Percentiles rank a stretch among this genome's conserved stretches.
phyloP scores from a whole-genome alignment of 1,140 invertebrate species.

The Vanessa atalanta region DNA sequence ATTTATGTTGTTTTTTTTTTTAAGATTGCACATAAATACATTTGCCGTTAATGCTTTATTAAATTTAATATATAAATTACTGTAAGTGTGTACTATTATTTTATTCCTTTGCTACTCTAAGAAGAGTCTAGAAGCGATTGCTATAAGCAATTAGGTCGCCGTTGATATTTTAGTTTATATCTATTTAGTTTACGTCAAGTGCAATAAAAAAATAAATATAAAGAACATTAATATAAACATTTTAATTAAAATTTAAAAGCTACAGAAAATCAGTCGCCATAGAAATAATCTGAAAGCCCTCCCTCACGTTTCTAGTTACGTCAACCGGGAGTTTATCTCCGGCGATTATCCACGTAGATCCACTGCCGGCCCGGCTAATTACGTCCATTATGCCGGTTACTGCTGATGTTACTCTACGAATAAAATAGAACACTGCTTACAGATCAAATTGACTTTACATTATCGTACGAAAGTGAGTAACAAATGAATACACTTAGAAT shows the following conservation, averaged over 20 bases:
- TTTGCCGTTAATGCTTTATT: too few species aligned
- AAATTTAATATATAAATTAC: too few species aligned
- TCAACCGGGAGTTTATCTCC: constrained; percentile 61
- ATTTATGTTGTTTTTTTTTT: too few species aligned
- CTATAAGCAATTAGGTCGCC: too few species aligned
- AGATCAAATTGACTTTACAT: not conserved
- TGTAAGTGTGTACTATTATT: too few species aligned
- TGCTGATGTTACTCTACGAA: constrained; percentile 62
- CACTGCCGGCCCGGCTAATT: constrained; percentile 51
- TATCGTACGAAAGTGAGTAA: not conserved
- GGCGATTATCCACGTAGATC: constrained; percentile 67
- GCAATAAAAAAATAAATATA: not conserved
- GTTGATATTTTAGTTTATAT: too few species aligned
- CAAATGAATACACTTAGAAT: too few species aligned
- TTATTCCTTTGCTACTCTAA: too few species aligned
- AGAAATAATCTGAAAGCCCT: constrained; percentile 45
- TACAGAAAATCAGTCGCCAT: constrained; percentile 24
- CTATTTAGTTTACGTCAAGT: not conserved
- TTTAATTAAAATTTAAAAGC: constrained; percentile 7
- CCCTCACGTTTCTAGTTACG: constrained; percentile 51
- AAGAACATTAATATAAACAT: not conserved
- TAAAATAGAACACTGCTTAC: constrained; percentile 9
- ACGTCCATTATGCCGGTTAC: constrained; percentile 61
- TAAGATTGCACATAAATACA: too few species aligned
- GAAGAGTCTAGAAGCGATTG: too few species aligned